A percentile compares a stretch with the other conserved stretches of the same genome.
Evolutionary conservation across 2,888 invertebrate species (phyloP).

Genomic region (Polymixis flavicincta): DNA sequence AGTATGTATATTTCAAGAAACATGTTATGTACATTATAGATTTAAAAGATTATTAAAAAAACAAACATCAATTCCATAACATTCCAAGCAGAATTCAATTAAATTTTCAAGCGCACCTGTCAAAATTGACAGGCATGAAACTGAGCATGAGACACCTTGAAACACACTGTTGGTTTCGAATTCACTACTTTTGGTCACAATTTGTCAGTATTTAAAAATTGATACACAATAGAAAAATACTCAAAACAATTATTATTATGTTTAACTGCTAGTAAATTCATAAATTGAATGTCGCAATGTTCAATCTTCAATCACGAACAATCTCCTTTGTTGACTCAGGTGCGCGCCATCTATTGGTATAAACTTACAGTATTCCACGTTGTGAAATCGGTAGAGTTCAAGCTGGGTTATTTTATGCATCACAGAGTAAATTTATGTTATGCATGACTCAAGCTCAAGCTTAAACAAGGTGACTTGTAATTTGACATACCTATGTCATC

Average conservation of each 20-base stretch:
- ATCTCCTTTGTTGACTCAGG: background rate
- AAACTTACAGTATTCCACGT: background rate
- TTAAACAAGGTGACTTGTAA: background rate
- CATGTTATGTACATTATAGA: too few species aligned
- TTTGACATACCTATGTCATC: background rate
- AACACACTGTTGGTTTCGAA: background rate
- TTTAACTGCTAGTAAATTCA: background rate
- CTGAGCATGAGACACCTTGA: too few species aligned
- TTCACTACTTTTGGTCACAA: background rate
- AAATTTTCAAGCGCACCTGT: constrained; percentile 18
- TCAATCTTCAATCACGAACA: background rate
- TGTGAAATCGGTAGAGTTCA: background rate
- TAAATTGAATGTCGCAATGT: background rate
- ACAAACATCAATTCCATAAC: too few species aligned
- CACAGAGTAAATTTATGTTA: too few species aligned
- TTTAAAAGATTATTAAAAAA: too few species aligned
- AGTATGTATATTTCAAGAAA: background rate
- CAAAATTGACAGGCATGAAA: constrained; percentile 13
- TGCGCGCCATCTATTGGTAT: constrained; percentile 13
- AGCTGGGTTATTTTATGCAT: background rate
- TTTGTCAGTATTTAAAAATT: background rate
- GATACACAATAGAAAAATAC: background rate
- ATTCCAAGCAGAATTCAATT: too few species aligned
- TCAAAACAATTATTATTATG: background rate
- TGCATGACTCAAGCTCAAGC: background rate